Evolutionary conservation across 2,113 vertebrate genomes (phyloP), one percentile per base, ranked within the genome.

Genomic region (Panurus biarmicus): DNA sequence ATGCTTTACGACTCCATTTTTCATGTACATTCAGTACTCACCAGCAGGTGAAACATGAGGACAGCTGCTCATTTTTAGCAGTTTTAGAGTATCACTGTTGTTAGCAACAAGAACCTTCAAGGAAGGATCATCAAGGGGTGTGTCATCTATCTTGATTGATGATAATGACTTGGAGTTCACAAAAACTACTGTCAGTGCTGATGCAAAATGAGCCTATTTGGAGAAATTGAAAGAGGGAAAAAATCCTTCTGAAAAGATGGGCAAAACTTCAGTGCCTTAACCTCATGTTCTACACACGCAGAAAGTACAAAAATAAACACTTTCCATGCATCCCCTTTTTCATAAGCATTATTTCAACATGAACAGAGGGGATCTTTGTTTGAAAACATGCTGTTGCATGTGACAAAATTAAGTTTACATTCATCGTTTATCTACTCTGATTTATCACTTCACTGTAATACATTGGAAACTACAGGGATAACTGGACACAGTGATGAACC

Each of bases 1-100:
- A 20, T 28, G 26, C 5, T 75, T 60, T 15, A 42, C 1, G 7
- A 42, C 12, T 73, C 12, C 10, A 26, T 58, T 85, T 75, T 51
- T 70, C 28, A 62, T 23, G 60, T 4, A 66, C 5, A 36, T 29
- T 80, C 42, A 83, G 25, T 88, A 97, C 97, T 95, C 95, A 98
- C 98, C 98, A 91, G 98, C 98, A 89, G 98, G 98, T 56, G 98
- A 98, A 31, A 99, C 97, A 25, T 98, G 97, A 94, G 98, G 98
- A 95, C 98, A 98, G 90, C 98, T 98, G 84, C 97, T 98, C 98
- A 98, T 98, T 97, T 98, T 98, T 10, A 98, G 94, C 38, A 98
- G 96, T 92, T 97, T 98, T 22, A 98, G 94, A 44, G 97, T 98
- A 66, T 98, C 98, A 35, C 98, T 98, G 26, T 98, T 98, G 95